These are phyloP conservation scores for Taeniopygia guttata DNA, from an alignment of 2,797 vertebrate species.

Conservation along the genomic window DNA sequence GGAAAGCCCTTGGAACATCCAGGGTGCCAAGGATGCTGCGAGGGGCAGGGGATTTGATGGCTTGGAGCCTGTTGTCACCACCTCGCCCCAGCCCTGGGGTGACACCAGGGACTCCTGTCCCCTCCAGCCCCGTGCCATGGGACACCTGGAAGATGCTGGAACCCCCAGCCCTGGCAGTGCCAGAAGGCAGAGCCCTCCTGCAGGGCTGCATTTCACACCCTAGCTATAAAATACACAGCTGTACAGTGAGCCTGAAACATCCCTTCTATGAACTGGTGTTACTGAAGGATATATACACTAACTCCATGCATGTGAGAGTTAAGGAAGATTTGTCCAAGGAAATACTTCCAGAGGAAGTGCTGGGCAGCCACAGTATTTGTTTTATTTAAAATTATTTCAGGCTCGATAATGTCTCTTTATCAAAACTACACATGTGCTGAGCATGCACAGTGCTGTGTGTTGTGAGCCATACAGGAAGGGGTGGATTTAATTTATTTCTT, in stretches of 20 bases:
- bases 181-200: not conserved
- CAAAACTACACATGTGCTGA: constrained; percentile 48
- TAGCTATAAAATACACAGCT: constrained; percentile 12
- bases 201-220: not conserved
- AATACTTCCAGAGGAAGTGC: constrained; percentile 54
- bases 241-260: not conserved
- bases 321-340: constrained; percentile 38
- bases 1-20: not conserved
- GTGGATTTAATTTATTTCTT: constrained; percentile 55
- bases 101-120: not conserved
- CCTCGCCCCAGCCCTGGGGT: not conserved
- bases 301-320: not conserved
- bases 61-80: not conserved
- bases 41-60: not conserved
- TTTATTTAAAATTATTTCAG: constrained; percentile 57
- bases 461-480: constrained; percentile 23
- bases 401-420: constrained; percentile 47
- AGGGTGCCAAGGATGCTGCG: not conserved
- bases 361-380: constrained; percentile 60
- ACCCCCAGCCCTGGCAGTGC: not conserved
- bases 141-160: not conserved
- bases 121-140: not conserved
- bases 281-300: not conserved
- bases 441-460: not conserved
- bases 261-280: not conserved